These are phyloP conservation scores for Drepana arcuata DNA, from an alignment of 1,140 invertebrate genomes.

Conservation along the genomic window DNA sequence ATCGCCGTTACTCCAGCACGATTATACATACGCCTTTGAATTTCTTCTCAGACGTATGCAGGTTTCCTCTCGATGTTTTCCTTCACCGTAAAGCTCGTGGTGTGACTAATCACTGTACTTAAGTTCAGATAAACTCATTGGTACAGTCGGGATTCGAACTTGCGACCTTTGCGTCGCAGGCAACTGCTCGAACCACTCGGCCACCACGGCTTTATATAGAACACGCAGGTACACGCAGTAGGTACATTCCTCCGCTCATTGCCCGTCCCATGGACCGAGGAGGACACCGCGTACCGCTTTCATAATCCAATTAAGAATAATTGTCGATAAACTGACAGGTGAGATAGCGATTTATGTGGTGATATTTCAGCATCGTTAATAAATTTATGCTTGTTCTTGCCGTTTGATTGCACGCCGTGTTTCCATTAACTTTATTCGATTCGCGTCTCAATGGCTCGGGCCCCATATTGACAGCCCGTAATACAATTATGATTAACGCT, in stretches of 20 bases:
- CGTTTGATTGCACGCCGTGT: conserved; percentile 59
- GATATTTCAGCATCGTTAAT: conserved; percentile 70
- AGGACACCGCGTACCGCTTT: conserved; percentile 46
- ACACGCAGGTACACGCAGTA: neutral
- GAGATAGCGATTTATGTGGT: conserved; percentile 66
- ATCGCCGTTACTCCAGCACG: too few species aligned
- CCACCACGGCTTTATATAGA: too few species aligned
- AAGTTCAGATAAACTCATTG: too few species aligned
- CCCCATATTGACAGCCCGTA: conserved; percentile 37
- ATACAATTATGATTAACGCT: conserved; percentile 30
- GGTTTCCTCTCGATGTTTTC: too few species aligned
- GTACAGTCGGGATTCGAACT: too few species aligned
- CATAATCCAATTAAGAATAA: conserved; percentile 71
- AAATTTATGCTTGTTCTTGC: conserved; percentile 69
- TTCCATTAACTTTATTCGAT: conserved; percentile 61
- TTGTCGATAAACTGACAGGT: conserved; percentile 69
- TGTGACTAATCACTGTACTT: too few species aligned
- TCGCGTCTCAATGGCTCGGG: conserved; percentile 28
- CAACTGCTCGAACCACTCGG: too few species aligned
- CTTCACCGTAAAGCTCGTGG: too few species aligned
- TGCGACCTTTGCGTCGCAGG: too few species aligned
- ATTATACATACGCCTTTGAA: too few species aligned
- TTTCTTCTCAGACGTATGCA: too few species aligned
- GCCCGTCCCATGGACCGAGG: conserved; percentile 15
- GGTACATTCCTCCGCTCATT: conserved; percentile 7